Base-by-base conservation (phyloP, 1,140 invertebrate species). In the Neocloeon triangulifer region DNA sequence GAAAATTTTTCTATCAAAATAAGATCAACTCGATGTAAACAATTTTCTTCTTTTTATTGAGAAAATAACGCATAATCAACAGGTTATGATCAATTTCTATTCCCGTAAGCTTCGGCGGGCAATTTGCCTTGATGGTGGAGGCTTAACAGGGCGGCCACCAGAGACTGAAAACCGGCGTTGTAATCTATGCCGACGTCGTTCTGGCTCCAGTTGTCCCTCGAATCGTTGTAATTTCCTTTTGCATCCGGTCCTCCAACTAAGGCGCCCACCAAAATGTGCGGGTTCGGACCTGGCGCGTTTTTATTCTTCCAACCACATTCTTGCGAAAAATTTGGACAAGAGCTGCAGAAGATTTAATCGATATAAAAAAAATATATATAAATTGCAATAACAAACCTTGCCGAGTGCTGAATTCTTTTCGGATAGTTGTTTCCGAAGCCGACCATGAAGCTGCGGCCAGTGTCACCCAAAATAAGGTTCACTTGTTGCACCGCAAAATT, bases 361-460 rank as follows among this genome's bases (percentile, higher is more conserved):
- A 15, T 16, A 15, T 8, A 27, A 27, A 27, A 13, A 27, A 27
- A 27, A 9, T 30, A 15, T 2, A 13, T n/a, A 2, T 9, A 30
- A 30, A 1, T 5, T 30, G 7, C 2, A 1, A 3, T 7, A 19
- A 5, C 17, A 32, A 3, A 35, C 35, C 25, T 48, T 20, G 35
- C 34, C 3, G 41, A 21, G 32, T 46, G 45, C 36, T 39, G 42
- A 4, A 33, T 32, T 19, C 35, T 26, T 18, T 33, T 33, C 0
- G 57, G 53, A 18, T 46, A 49, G 38, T 58, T 55, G 15, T 35
- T 44, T 4, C 58, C 58, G 34, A 50, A 59, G 2, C 58, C 58
- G 20, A 58, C 49, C 8, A 60, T 50, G 36, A 48, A 61, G 38
- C 55, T 58, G 21, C 50, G 41, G 3, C 55, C 55, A 6, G 44